Conservation (phyloP, 2,888 invertebrate species). For the Parnassius apollo region DNA sequence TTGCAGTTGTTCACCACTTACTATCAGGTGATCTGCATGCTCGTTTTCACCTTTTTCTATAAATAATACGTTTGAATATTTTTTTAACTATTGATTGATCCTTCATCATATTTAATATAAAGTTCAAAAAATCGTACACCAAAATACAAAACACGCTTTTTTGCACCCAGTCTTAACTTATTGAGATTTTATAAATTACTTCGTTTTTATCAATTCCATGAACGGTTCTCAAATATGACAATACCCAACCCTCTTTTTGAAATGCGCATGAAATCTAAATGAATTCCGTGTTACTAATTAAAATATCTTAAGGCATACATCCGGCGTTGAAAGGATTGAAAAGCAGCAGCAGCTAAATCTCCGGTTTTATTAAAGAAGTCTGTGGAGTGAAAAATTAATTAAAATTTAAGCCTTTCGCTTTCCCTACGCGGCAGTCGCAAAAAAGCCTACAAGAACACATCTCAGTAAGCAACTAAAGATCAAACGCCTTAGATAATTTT, state of each 20-base stretch:
- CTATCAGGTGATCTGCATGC: too few species aligned
- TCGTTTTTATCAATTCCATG: not conserved
- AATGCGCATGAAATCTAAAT: slow-evolving; percentile 43
- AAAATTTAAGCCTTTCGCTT: slow-evolving; percentile 70
- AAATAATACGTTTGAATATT: too few species aligned
- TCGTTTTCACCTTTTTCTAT: too few species aligned
- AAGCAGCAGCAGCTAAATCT: slow-evolving; percentile 68
- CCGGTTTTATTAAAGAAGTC: slow-evolving; percentile 66
- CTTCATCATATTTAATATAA: too few species aligned
- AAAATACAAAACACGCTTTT: too few species aligned
- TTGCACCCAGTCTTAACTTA: too few species aligned
- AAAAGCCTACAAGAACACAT: slow-evolving; percentile 62
- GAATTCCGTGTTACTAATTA: slow-evolving; percentile 57
- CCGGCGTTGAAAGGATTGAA: slow-evolving; percentile 54
- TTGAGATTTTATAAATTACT: too few species aligned
- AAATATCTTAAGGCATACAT: slow-evolving; percentile 50
- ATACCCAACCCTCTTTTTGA: slow-evolving; percentile 6
- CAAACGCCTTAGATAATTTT: slow-evolving; percentile 67
- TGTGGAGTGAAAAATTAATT: slow-evolving; percentile 77
- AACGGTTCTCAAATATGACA: slow-evolving; percentile 13
- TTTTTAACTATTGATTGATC: too few species aligned
- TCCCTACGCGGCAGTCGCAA: slow-evolving; percentile 56
- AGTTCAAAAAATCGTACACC: too few species aligned
- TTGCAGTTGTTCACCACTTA: too few species aligned
- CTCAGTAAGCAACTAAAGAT: slow-evolving; percentile 75